Conservation (phyloP, 2,113 vertebrate species). For the Pelodiscus sinensis region DNA sequence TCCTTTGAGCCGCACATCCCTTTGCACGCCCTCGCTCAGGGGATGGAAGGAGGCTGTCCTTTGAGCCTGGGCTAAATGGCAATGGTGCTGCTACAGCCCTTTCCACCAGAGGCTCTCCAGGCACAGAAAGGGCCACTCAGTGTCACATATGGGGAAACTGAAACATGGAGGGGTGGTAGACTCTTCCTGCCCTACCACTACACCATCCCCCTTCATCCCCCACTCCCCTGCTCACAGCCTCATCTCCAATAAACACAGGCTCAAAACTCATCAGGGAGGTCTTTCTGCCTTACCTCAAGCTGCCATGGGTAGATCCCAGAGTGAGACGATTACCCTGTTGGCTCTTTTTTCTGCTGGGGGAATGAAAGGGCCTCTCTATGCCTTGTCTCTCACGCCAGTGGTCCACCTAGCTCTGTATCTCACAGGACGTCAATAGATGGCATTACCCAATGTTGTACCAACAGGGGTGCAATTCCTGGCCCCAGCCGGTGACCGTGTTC, state of each 20-base stretch:
- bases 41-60: background rate
- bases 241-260: background rate
- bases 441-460: background rate
- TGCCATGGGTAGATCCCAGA: background rate
- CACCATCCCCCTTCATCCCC: background rate
- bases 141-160: background rate
- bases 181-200: background rate
- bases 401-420: background rate
- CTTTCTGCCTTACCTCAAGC: background rate
- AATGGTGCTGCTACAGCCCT: background rate
- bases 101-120: background rate
- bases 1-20: background rate
- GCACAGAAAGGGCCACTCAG: background rate
- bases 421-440: background rate
- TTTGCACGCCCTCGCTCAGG: background rate
- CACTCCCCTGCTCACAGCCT: background rate
- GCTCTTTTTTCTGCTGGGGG: background rate
- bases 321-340: background rate
- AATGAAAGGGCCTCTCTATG: background rate
- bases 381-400: background rate
- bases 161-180: background rate
- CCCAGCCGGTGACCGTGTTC: background rate
- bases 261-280: background rate
- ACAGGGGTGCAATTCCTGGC: background rate
- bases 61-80: background rate